Percentiles rank a stretch among this genome's conserved stretches.
phyloP scores from a whole-genome alignment of 2,113 vertebrate species.

The Crocuta crocuta region DNA sequence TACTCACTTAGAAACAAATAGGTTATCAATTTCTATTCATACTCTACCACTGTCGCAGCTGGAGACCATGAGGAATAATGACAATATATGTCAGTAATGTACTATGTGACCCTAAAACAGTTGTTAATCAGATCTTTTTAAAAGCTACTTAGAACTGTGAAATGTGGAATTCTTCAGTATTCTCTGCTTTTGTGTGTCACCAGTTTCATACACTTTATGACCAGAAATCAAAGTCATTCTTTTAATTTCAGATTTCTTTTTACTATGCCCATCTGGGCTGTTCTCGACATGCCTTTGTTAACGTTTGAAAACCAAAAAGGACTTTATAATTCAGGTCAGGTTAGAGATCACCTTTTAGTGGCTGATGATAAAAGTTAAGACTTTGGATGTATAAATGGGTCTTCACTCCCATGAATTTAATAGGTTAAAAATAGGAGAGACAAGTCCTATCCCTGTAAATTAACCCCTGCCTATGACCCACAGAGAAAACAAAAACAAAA shows the following conservation, averaged over 20 bases:
- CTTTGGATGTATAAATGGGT: neutral
- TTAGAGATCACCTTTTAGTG: conserved; percentile 8
- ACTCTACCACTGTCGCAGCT: neutral
- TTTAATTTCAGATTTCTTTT: conserved; percentile 5
- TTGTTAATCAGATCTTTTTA: conserved; percentile 51
- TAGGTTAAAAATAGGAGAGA: neutral
- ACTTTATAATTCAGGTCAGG: neutral
- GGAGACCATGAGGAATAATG: conserved; percentile 33
- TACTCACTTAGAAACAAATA: conserved; percentile 59
- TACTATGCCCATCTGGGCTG: neutral
- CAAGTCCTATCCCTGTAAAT: neutral
- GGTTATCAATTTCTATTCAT: conserved; percentile 49
- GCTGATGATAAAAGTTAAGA: neutral
- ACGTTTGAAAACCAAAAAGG: neutral
- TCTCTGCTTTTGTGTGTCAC: neutral
- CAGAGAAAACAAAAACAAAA: neutral
- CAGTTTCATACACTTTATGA: neutral
- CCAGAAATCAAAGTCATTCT: neutral
- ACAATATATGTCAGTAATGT: neutral
- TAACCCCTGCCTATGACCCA: neutral
- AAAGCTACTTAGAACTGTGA: conserved; percentile 20
- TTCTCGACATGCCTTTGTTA: neutral
- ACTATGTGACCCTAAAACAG: neutral
- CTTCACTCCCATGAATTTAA: neutral
- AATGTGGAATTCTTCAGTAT: conserved; percentile 4